These are phyloP conservation scores for Lysandra bellargus DNA, from an alignment of 2,888 invertebrate species.

Conservation along the genomic window DNA sequence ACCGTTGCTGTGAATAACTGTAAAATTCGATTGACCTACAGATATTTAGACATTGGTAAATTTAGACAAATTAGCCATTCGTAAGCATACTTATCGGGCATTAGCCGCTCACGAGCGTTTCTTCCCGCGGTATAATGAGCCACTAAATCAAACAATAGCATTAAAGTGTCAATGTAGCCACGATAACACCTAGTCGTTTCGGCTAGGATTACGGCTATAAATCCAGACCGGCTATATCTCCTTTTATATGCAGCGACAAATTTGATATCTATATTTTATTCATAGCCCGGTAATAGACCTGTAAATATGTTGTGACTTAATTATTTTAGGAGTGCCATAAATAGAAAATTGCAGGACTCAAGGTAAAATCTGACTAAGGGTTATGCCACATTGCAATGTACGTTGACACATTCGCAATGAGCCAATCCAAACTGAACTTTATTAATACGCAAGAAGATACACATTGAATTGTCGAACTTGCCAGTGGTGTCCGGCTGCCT, in stretches of 20 bases:
- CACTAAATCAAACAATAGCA: constrained; percentile 81
- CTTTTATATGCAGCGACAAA: constrained; percentile 51
- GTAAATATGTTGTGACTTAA: neutral
- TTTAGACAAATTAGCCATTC: constrained; percentile 27
- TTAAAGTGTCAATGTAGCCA: constrained; percentile 78
- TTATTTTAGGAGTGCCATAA: neutral
- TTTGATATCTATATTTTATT: constrained; percentile 20
- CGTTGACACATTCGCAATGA: too few relatives aligned
- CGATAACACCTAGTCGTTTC: constrained; percentile 77
- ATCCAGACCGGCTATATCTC: constrained; percentile 62
- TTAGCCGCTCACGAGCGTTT: constrained; percentile 64
- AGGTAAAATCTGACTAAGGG: neutral
- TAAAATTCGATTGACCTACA: constrained; percentile 18
- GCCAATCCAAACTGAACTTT: too few relatives aligned
- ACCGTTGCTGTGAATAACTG: neutral
- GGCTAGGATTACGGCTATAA: constrained; percentile 76
- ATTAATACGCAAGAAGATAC: too few relatives aligned
- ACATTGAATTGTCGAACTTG: too few relatives aligned
- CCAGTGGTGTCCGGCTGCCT: too few relatives aligned
- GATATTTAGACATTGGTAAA: constrained; percentile 22
- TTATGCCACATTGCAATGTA: neutral
- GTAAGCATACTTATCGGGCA: constrained; percentile 44
- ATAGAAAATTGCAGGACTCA: neutral
- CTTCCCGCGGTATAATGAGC: constrained; percentile 75
- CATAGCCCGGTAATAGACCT: neutral